Base-by-base conservation (phyloP, 2,113 vertebrate species). In the Camarhynchus parvulus region DNA sequence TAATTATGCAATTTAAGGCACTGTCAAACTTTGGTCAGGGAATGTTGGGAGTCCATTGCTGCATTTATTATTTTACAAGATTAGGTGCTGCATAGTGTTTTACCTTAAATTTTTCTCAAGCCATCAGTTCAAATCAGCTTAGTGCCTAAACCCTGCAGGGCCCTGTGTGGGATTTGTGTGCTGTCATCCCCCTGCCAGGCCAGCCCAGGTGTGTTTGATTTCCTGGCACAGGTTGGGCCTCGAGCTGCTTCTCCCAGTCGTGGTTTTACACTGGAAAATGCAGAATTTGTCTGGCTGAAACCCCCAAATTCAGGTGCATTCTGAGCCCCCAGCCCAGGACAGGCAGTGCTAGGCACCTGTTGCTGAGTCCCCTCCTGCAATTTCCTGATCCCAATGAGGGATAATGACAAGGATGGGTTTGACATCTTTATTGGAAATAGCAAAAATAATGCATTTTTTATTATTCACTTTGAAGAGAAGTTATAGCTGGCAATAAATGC, bases 1-100 rank as follows among this genome's bases (percentile, higher is more conserved):
- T 58, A 75, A 92, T 75, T 73, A 52, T 23, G 52, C 93, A 91
- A 25, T 89, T 64, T 70, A 67, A 97, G 92, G 94, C 75, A 37
- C 90, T 67, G 64, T 42, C 73, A 95, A 33, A 35, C 83, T 75
- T 82, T 67, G 77, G 93, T 85, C 81, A 50, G 87, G 82, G 88
- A 33, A 82, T 69, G 77, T 77, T 41, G 42, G n/a, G 80, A 74
- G 25, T 44, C 39, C 35, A 21, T 46, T 81, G 58, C 50, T 83
- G 23, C 75, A 28, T 92, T 94, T 82, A 66, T 92, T 83, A 66
- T 91, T 95, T 76, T 50, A 47, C 91, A 79, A 83, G 89, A 92
- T 95, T 66, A 87, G 83, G 72, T 92, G 37, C 50, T n/a, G 15
- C 79, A 6, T 0, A 12, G 28, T 62, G 35, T 69, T 92, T 55